Evolutionary conservation across 2,888 invertebrate species (phyloP), one percentile per base, ranked within the genome.

Genomic region (Drosophila incognita): DNA sequence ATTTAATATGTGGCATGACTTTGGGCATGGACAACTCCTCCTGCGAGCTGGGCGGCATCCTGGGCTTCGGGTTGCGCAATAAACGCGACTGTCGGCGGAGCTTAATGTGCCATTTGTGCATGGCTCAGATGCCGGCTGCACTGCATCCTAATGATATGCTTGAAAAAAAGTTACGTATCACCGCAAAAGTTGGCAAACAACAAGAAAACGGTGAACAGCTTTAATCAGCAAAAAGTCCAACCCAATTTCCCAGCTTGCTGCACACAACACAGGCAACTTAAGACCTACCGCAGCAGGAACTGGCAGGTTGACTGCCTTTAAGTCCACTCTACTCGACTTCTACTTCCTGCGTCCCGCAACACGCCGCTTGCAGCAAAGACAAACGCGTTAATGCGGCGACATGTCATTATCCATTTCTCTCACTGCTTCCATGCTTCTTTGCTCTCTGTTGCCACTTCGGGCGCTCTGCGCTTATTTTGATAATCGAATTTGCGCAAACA

Each of bases 401-500:
- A 89, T 68, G 74, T 69, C 73, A 76, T 74, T 90, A 85, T 89
- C 81, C 88, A 72, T 69, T 57, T 54, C 64, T 53, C 4, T 27
- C n/a, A 18, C 15, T 21, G 15, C 15, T 38, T 15, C 40, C 10
- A 40, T 40, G 31, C 31, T 33, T 10, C 31, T 31, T 42, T 56
- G 51, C 54, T 51, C 48, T 62, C 13, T 24, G 56, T 40, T 69
- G 63, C 57, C 68, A 68, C 36, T 33, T 49, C 27, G 62, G 62
- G 54, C 65, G 51, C 52, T 68, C 58, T 67, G 60, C 40, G 60
- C 74, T 79, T 83, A 76, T 81, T 82, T 81, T 86, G 87, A 90
- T 89, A 89, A 89, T 89, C 89, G 88, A 89, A 90, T 89, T 88
- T 90, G 90, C 73, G 74, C 88, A 89, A 86, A 81, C 90, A 86